These are phyloP conservation scores for Chrysolophus pictus DNA, from an alignment of 2,797 vertebrate genomes.

Conservation along the genomic window DNA sequence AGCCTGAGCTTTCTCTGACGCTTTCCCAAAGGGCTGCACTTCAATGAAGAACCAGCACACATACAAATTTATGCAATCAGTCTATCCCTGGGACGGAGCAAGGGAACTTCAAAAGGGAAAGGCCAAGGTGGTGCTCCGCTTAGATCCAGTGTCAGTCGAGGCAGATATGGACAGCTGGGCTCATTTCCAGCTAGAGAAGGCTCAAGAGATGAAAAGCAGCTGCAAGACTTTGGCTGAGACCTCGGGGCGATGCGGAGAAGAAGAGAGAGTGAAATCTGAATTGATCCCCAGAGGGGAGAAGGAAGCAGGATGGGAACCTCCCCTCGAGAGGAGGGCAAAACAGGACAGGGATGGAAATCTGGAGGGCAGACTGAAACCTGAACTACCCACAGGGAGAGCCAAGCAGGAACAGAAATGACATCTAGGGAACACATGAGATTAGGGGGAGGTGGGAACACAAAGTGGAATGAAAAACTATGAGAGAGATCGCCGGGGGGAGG, in stretches of 20 bases:
- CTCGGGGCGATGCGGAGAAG: slow-evolving; percentile 6
- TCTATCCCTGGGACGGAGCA: slow-evolving; percentile 47
- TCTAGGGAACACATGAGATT: slow-evolving; percentile 46
- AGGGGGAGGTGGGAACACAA: slow-evolving; percentile 55
- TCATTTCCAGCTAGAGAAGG: slow-evolving; percentile 31
- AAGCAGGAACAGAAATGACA: slow-evolving; percentile 63
- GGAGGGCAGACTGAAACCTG: slow-evolving; percentile 66
- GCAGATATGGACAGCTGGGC: slow-evolving; percentile 2
- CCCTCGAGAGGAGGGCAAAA: slow-evolving; percentile 44
- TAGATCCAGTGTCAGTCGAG: slow-evolving; percentile 18
- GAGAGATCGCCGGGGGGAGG: slow-evolving; percentile 60
- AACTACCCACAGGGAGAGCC: slow-evolving; percentile 41
- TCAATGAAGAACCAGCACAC: slow-evolving; percentile 35
- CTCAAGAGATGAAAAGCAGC: slow-evolving; percentile 69
- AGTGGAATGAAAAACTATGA: slow-evolving; percentile 28
- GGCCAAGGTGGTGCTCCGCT: slow-evolving; percentile 31
- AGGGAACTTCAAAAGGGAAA: slow-evolving; percentile 69
- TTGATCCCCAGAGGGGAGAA: slow-evolving; percentile 54
- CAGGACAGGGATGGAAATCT: slow-evolving; percentile 62
- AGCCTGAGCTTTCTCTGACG: slow-evolving; percentile 68
- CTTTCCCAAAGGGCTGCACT: slow-evolving; percentile 63
- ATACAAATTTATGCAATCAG: slow-evolving; percentile 69
- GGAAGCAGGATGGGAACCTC: slow-evolving; percentile 58
- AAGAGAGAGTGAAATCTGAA: slow-evolving; percentile 52
- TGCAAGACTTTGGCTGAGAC: slow-evolving; percentile 37